Evolutionary conservation across 2,797 vertebrate species (phyloP), one percentile per base, ranked within the genome.

Genomic region (Aphelocoma californica): DNA sequence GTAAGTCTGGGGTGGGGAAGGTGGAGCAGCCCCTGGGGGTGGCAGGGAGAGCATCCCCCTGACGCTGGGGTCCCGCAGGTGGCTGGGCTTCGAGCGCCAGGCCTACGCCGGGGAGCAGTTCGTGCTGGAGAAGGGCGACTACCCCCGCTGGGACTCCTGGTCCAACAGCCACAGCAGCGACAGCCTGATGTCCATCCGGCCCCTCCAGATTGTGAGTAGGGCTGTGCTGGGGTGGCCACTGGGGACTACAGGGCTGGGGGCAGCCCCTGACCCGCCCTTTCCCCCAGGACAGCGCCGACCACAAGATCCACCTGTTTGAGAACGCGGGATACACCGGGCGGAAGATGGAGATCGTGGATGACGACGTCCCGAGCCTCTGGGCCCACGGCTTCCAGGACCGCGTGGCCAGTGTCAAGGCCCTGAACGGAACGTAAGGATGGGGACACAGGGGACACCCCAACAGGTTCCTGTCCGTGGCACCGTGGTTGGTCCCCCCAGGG

Each of bases 291-390:
- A 95, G 98, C 28, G 96, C 98, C 0, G 98, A 99, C 40, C 99
- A 99, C 98, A 99, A 98, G 97, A 98, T 99, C 64, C 98, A 98
- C 81, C 98, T 99, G 86, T 99, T 98, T 72, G 99, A 99, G 97
- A 99, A 97, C 42, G 93, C 86, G 1, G 98, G 98, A 4, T 99
- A 98, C 75, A 95, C 97, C 0, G 99, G 99, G 18, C 95, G 98
- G 38, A 99, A 99, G 98, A 99, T 99, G 98, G 99, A 99, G 97
- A 99, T 99, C 3, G 97, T 99, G 53, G 99, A 99, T 0, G 98
- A 99, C 0, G 99, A 99, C 0, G 98, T 99, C 25, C 99, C 99
- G 96, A 99, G 98, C 97, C 98, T 99, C 89, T 99, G 99, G 99
- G 98, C 98, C 20, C 98, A 99, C 0, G 99, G 99, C 83, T 99